Conservation (phyloP, 1,140 invertebrate genomes). For the Cydia amplana region DNA sequence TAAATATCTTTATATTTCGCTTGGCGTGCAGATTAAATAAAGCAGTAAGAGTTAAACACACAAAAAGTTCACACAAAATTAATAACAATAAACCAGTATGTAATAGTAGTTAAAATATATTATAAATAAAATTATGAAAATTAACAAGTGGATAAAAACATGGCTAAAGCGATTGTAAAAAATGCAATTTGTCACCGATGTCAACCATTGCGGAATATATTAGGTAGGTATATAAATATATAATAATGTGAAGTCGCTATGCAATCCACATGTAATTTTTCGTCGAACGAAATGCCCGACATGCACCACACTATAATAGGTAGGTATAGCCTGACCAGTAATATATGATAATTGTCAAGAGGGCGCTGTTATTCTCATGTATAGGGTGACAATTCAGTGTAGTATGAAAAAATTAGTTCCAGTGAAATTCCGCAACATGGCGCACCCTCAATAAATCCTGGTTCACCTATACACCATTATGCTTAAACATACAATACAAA, state of each 20-base stretch:
- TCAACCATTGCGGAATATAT: constrained; percentile 1
- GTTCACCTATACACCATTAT: not conserved
- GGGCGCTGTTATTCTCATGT: no score
- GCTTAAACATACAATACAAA: constrained; percentile 4
- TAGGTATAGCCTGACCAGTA: no score
- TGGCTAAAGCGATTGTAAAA: not conserved
- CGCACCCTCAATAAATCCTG: no score
- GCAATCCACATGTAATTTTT: not conserved
- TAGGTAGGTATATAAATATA: not conserved
- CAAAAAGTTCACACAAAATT: not conserved
- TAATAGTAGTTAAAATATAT: not conserved
- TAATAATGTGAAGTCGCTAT: not conserved
- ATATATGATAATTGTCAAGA: no score
- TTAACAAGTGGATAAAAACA: not conserved
- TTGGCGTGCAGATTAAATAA: constrained; percentile 26
- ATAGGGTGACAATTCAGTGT: no score
- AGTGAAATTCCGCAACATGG: no score
- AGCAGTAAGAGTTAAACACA: constrained; percentile 8
- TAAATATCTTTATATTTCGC: not conserved
- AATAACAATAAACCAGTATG: not conserved
- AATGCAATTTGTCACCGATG: constrained; percentile 14
- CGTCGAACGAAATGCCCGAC: not conserved
- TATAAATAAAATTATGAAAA: not conserved
- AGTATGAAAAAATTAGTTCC: no score
- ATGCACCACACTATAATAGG: constrained; percentile 12